Base-by-base conservation (phyloP, 53 echinoderm and acorn worm genomes). In the Apostichopus leukothele region DNA sequence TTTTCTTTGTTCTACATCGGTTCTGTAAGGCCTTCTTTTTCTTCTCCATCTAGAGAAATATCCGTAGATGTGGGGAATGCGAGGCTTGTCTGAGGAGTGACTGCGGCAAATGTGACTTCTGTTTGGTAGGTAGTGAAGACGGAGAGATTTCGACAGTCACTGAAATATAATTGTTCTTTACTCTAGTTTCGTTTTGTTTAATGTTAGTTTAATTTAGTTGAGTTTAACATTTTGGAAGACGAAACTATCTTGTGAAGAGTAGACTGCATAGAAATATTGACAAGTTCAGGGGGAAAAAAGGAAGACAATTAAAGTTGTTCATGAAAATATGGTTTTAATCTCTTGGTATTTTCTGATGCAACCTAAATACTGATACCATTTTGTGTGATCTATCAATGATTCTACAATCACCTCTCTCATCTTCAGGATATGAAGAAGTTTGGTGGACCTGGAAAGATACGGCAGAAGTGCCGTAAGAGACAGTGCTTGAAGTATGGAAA, bases 81-180 rank as follows among this genome's bases (percentile, higher is more conserved):
- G 93, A 89, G 59, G 93, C 95, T 1, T 98, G 98, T 76, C 90
- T 92, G 23, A 86, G 93, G 14, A 81, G 77, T 20, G 98, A 98
- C 89, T 98, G 98, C 74, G 95, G 98, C 51, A 86, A 92, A 73
- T 95, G 98, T 91, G 98, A 98, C 91, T 98, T 94, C 78, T 98
- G 98, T 67, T 27, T 89, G 95, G 98, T 98, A 86, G 76, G 97
- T 74, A 21, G 26, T 16, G 71, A 10, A 25, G 7, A 39, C 75
- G 0, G 20, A 25, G 75, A 16, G 75, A 75, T 39, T 39, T 39
- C 39, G 39, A 39, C 39, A 39, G 39, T 39, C 3, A 39, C 39
- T 39, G 39, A 39, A 39, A 39, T 39, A 39, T 39, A 39, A 39
- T 39, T 39, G 39, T 39, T 3, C 39, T 39, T 39, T 39, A 39